Evolutionary conservation across 2,888 invertebrate species (phyloP), one percentile per base, ranked within the genome.

Genomic region (Hirtodrosophila duncani): DNA sequence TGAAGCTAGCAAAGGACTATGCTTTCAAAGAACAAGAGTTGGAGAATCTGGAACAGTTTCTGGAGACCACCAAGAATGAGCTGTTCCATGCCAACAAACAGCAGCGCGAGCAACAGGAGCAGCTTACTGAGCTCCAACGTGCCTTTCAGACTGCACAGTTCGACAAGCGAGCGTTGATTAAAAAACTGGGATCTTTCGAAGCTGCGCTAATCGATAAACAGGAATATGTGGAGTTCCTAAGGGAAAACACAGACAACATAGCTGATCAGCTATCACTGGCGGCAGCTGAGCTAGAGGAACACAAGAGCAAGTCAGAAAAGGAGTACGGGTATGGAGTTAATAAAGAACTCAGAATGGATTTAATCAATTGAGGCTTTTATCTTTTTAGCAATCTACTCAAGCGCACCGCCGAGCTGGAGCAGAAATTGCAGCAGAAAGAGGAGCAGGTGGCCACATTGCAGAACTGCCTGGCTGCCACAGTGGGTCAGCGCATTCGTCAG

Each of bases 401-500:
- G 3, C 48, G 48, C 9, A 9, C 37, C 0, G 37, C 41, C 0
- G n/a, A 55, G 5, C 39, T 63, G 3, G 71, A 82, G 17, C 26
- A 23, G 1, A 26, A 27, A 0, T 13, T 78, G 4, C 66, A 63
- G 9, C 37, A 58, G 3, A 77, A 84, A 52, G 52, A 81, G 3
- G 69, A 78, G 13, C 41, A 41, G 4, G 31, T 84, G 17, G 20
- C 27, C 3, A 50, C 45, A 0, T 41, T 85, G 9, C 67, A 77
- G 11, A 67, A 59, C 8, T 74, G 71, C 17, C 65, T 85, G n/a
- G 68, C 74, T 2, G 69, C 68, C 41, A 81, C 83, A 0, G 27
- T 85, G 38, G 68, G 69, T 2, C 72, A 75, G 24, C 83, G 85
- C 2, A 38, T 84, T 0, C 80, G 69, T 1, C 63, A 57, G 3